Percentiles rank a stretch among this genome's conserved stretches.
Evolutionary conservation across 2,888 invertebrate species (phyloP).

Genomic region (Hirtodrosophila alboralis): DNA sequence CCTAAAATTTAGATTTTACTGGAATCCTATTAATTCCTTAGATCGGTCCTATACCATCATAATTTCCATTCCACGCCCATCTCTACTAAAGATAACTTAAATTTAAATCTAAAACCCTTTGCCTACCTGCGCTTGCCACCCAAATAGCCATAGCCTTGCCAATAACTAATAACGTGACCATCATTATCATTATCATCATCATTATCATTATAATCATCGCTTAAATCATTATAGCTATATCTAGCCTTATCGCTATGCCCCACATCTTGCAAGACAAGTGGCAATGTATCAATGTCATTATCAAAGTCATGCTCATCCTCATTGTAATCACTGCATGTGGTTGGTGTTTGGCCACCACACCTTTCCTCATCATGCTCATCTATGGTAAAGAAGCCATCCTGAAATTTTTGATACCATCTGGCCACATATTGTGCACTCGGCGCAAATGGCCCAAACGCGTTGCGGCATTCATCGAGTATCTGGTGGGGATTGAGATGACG

Average conservation of each 20-base stretch:
- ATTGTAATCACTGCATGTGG: constrained; percentile 68
- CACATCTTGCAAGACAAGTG: constrained; percentile 63
- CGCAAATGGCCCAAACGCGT: constrained; percentile 68
- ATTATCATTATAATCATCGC: constrained; percentile 25
- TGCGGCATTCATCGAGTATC: constrained; percentile 69
- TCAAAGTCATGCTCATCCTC: constrained; percentile 44
- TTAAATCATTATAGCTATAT: constrained; percentile 23
- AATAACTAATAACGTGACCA: constrained; percentile 71
- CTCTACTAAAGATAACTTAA: constrained; percentile 5
- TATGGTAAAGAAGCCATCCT: constrained; percentile 60
- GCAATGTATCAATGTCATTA: constrained; percentile 37
- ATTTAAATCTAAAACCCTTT: constrained; percentile 16
- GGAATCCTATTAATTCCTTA: too few species aligned
- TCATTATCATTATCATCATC: constrained; percentile 45
- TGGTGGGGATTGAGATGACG: constrained; percentile 67
- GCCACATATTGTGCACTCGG: constrained; percentile 69
- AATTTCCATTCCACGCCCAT: too few species aligned
- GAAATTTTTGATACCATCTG: constrained; percentile 69
- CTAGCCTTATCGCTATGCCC: constrained; percentile 46
- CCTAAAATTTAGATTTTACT: too few species aligned
- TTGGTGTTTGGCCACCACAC: constrained; percentile 55
- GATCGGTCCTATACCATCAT: too few species aligned
- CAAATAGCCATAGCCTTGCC: constrained; percentile 76
- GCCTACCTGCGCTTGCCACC: constrained; percentile 72
- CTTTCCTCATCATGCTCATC: constrained; percentile 61